phyloP scores from a whole-genome alignment of 2,797 vertebrate species.

The Anguilla pacifica region DNA sequence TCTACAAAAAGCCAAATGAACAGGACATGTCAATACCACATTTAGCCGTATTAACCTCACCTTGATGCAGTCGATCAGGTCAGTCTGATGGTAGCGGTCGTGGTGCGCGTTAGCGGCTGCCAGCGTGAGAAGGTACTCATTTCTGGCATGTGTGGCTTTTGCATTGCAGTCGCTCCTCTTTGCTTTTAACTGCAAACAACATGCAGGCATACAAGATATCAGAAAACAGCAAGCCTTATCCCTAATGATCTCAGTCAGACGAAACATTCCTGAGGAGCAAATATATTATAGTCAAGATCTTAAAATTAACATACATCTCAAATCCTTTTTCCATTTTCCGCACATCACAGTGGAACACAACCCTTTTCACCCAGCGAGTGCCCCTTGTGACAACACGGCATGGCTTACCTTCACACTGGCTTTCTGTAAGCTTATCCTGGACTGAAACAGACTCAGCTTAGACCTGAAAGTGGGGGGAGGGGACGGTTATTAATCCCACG shows the following conservation, averaged over 20 bases:
- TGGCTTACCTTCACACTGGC: conserved; percentile 95
- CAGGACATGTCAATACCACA: background rate
- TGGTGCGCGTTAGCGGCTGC: conserved; percentile 96
- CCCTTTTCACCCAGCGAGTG: background rate
- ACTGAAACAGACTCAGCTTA: conserved; percentile 97
- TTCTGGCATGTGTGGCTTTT: conserved; percentile 93
- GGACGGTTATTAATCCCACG: conserved; percentile 15
- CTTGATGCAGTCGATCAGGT: conserved; percentile 93
- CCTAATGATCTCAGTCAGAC: background rate
- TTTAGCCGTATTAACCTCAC: conserved; percentile 60
- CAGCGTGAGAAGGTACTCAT: conserved; percentile 95
- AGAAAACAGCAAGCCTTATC: background rate
- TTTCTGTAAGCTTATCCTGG: conserved; percentile 99
- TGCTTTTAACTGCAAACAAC: conserved; percentile 87
- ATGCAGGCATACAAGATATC: background rate
- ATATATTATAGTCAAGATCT: background rate
- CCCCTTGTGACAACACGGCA: background rate
- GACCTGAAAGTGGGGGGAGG: conserved; percentile 73
- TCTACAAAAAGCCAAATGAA: background rate
- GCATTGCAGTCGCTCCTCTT: conserved; percentile 93
- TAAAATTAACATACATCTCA: background rate
- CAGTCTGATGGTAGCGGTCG: conserved; percentile 94
- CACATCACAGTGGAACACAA: background rate
- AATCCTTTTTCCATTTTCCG: background rate
- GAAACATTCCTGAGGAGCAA: background rate